Evolutionary conservation across 1,140 invertebrate species (phyloP).

Genomic region (Aphidius gifuensis): DNA sequence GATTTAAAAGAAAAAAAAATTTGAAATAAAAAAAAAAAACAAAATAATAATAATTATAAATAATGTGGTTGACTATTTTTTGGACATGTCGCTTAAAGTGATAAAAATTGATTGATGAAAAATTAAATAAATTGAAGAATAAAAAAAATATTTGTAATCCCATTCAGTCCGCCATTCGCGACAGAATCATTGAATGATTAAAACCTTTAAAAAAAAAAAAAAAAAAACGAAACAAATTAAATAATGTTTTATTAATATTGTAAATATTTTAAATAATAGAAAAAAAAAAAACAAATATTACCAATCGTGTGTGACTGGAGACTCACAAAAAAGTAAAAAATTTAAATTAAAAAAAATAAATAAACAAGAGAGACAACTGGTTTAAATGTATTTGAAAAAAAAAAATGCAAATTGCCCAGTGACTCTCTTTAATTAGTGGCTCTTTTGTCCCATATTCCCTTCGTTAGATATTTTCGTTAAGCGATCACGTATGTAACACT

Average conservation of each 20-base stretch:
- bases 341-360: not conserved
- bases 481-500: no score
- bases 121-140: not conserved
- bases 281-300: constrained; percentile 35
- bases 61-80: no score
- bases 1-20: no score
- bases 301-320: constrained; percentile 41
- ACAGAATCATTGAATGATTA: constrained; percentile 43
- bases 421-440: no score
- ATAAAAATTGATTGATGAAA: constrained; percentile 5
- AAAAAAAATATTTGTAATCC: constrained; percentile 17
- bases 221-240: constrained; percentile 35
- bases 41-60: no score
- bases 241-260: constrained; percentile 54
- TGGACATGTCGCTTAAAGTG: constrained; percentile 4
- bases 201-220: constrained; percentile 25
- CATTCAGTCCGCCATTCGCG: constrained; percentile 37
- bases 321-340: constrained; percentile 24
- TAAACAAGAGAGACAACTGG: no score
- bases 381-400: no score
- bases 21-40: no score
- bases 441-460: no score
- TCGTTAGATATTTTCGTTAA: no score
- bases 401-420: no score
- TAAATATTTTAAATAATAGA: constrained; percentile 54